A percentile compares a stretch with the other conserved stretches of the same genome.
phyloP scores from a whole-genome alignment of 2,797 vertebrate species.

The Epinephelus coioides region DNA sequence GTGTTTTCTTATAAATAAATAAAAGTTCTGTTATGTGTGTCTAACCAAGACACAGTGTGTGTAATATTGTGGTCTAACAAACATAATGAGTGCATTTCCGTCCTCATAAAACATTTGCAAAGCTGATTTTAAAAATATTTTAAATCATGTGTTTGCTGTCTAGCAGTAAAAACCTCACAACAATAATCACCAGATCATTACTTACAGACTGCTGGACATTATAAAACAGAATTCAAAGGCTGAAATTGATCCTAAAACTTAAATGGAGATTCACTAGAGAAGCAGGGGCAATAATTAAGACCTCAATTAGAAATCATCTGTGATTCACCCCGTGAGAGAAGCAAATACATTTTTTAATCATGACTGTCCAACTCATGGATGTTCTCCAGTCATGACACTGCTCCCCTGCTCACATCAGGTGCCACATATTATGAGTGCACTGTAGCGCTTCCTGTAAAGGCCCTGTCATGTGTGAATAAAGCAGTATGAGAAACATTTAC shows the following conservation, averaged over 20 bases:
- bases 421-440: not conserved
- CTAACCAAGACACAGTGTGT: no score
- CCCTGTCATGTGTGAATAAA: slow-evolving; percentile 23
- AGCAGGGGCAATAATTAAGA: not conserved
- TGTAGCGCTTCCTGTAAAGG: not conserved
- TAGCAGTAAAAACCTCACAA: not conserved
- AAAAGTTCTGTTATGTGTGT: no score
- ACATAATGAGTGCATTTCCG: no score
- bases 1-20: no score
- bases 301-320: slow-evolving; percentile 36
- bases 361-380: slow-evolving; percentile 10
- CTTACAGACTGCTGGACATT: slow-evolving; percentile 4
- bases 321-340: slow-evolving; percentile 5
- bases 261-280: not conserved
- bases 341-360: slow-evolving; percentile 19
- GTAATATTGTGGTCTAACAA: no score
- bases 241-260: slow-evolving; percentile 7
- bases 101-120: no score
- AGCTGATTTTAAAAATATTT: no score
- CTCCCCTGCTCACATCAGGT: slow-evolving; percentile 2
- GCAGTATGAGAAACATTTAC: not conserved
- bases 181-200: not conserved
- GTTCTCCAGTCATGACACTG: not conserved
- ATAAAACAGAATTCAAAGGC: slow-evolving; percentile 19
- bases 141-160: no score